Percentiles rank a stretch among this genome's conserved stretches.
These are phyloP conservation scores for Cirrhinus mrigala DNA, from an alignment of 2,797 vertebrate species.

Conservation along the genomic window DNA sequence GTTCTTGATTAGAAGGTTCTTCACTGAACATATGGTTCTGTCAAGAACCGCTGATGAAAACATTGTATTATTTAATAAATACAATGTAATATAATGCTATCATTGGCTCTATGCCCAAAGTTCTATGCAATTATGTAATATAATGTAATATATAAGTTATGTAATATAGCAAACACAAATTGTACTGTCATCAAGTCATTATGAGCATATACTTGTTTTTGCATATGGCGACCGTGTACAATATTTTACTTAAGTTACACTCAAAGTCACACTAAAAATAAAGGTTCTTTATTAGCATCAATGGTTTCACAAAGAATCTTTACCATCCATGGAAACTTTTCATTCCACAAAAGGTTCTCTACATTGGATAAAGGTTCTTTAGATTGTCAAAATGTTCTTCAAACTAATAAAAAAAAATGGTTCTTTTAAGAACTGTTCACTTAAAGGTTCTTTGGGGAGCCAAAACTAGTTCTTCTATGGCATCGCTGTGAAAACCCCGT, in stretches of 20 bases:
- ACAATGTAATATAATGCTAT: background rate
- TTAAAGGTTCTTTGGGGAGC: no score
- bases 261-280: no score
- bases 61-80: background rate
- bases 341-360: no score
- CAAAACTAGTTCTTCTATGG: no score
- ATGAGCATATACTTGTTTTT: background rate
- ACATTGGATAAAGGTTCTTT: no score
- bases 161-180: background rate
- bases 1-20: background rate
- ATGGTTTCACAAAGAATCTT: no score
- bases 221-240: background rate
- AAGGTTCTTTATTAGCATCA: no score
- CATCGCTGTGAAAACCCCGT: no score
- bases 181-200: background rate
- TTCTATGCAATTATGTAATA: background rate
- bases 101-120: background rate
- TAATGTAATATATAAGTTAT: background rate
- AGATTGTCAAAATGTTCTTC: no score
- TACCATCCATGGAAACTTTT: no score
- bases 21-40: background rate
- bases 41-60: background rate
- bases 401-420: no score
- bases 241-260: background rate
- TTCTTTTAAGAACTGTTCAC: no score